Evolutionary conservation across 2,113 vertebrate species (phyloP).

Genomic region (Tetrao urogallus): DNA sequence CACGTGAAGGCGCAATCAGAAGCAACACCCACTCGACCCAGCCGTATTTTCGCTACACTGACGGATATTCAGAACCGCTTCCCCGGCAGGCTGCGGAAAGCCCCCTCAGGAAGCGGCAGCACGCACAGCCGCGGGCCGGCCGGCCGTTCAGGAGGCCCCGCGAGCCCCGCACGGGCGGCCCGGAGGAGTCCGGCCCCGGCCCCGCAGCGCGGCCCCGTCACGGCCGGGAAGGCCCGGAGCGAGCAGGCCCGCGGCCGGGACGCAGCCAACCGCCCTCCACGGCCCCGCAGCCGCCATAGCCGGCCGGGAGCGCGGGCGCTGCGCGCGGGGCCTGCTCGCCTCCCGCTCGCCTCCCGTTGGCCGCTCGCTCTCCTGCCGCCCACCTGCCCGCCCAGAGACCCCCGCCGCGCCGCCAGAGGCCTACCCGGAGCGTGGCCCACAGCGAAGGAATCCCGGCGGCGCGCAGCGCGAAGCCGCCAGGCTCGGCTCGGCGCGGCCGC

Average conservation of each 20-base stretch:
- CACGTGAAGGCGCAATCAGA: background rate
- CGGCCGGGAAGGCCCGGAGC: background rate
- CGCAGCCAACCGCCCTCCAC: slow-evolving; percentile 4
- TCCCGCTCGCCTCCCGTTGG: background rate
- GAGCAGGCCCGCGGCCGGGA: too few species aligned
- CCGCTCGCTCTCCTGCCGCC: background rate
- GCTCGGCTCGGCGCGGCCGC: background rate
- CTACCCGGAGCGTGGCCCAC: background rate
- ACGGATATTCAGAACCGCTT: background rate
- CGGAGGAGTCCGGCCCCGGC: too few species aligned
- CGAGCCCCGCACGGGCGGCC: too few species aligned
- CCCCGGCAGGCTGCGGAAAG: background rate
- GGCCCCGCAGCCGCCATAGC: slow-evolving; percentile 27
- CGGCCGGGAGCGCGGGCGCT: background rate
- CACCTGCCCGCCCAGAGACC: background rate
- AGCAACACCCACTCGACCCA: background rate
- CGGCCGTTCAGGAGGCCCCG: background rate
- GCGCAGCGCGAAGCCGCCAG: background rate
- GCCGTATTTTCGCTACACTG: background rate
- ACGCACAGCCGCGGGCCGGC: background rate
- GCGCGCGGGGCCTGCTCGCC: background rate
- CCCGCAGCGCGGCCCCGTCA: background rate
- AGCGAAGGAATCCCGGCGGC: background rate
- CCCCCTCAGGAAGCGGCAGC: background rate
- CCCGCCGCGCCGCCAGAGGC: background rate